Evolutionary conservation across 2,113 vertebrate genomes (phyloP).

Genomic region (Amphiprion ocellaris): DNA sequence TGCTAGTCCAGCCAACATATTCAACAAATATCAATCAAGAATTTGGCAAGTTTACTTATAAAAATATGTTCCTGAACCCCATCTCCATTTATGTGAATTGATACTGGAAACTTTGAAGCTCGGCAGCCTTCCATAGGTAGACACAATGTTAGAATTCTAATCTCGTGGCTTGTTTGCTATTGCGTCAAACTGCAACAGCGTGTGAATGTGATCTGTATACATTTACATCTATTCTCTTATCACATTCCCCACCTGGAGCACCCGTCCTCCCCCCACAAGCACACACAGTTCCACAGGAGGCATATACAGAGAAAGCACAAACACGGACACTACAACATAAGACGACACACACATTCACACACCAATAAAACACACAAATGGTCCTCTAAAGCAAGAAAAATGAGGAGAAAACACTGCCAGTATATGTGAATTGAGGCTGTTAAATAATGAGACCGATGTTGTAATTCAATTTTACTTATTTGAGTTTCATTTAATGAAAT

Average conservation of each 20-base stretch:
- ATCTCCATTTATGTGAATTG: constrained; percentile 20
- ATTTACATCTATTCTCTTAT: constrained; percentile 69
- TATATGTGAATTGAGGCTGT: background rate
- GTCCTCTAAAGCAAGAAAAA: constrained; percentile 27
- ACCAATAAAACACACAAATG: background rate
- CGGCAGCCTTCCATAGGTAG: constrained; percentile 1
- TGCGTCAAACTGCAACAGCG: constrained; percentile 15
- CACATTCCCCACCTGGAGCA: constrained; percentile 58
- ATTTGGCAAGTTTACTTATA: constrained; percentile 13
- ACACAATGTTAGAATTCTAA: constrained; percentile 42
- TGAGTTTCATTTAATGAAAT: too few relatives aligned
- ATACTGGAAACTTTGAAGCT: constrained; percentile 53
- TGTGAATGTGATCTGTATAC: constrained; percentile 65
- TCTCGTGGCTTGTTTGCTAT: constrained; percentile 51
- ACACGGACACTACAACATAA: constrained; percentile 12
- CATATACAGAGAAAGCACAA: background rate
- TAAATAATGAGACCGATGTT: too few relatives aligned
- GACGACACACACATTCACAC: background rate
- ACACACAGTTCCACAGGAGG: constrained; percentile 14
- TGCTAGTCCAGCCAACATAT: constrained; percentile 29
- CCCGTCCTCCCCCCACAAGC: background rate
- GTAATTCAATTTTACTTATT: too few relatives aligned
- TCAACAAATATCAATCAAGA: constrained; percentile 32
- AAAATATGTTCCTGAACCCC: constrained; percentile 8
- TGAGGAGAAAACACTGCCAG: background rate